Percentiles rank a stretch among this genome's conserved stretches.
Conservation (phyloP, 2,113 vertebrate genomes). For the Nymphicus hollandicus region DNA sequence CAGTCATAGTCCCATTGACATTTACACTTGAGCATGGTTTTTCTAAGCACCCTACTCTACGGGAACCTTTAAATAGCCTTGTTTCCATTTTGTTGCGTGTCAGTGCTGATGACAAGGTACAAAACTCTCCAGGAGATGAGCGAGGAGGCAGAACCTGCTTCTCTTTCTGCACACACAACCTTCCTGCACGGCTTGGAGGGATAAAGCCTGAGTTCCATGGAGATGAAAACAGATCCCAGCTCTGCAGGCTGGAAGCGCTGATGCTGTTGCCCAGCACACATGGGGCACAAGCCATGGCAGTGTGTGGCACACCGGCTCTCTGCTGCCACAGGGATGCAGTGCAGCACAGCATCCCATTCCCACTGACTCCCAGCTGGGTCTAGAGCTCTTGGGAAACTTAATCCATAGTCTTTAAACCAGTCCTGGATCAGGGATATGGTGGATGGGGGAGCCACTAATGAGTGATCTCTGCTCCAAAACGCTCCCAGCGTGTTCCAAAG, state of each 20-base stretch:
- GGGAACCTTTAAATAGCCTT: background rate
- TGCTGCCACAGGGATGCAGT: fast-evolving
- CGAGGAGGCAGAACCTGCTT: background rate
- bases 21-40: background rate
- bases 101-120: slow-evolving; percentile 26
- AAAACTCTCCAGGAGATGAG: background rate
- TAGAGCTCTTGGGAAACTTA: background rate
- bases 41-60: background rate
- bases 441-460: background rate
- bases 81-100: slow-evolving; percentile 5
- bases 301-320: fast-evolving
- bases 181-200: background rate
- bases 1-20: background rate
- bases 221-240: fast-evolving
- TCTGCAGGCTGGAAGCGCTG: background rate
- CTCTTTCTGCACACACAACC: background rate
- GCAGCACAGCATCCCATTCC: fast-evolving
- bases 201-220: background rate
- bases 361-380: fast-evolving
- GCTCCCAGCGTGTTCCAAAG: background rate
- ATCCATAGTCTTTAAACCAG: background rate
- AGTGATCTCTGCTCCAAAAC: background rate
- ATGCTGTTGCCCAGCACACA: fast-evolving
- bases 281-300: background rate
- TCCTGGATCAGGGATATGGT: background rate